Evolutionary conservation across 2,888 invertebrate species (phyloP), one percentile per base, ranked within the genome.

Genomic region (Mythimna lalbum): DNA sequence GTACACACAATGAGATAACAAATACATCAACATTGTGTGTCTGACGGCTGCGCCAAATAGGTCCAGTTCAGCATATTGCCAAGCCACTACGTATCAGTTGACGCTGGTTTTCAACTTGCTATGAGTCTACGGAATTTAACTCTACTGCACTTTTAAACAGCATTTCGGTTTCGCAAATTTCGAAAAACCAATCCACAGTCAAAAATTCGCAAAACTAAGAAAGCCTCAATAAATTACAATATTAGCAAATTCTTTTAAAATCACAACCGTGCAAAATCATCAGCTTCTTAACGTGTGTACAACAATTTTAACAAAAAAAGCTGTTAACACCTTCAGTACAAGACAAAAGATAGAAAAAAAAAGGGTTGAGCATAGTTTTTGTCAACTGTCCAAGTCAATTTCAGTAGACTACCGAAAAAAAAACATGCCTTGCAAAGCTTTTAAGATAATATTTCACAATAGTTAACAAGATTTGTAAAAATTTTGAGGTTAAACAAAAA

Each of bases 401-500:
- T 36, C 72, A 47, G 72, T 57, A 72, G 72, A 21, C 3, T 14
- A 0, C 1, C 9, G 6, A 55, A 57, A 71, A 59, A 65, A 71
- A 65, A 65, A 57, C 9, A 31, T 65, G 72, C 50, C 56, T 21
- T 14, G 4, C 19, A 52, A 65, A 19, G 72, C 72, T 72, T 65
- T 72, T 72, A 65, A 59, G 72, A 65, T 72, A 65, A 17, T 5
- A 14, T 6, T 4, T 64, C 64, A 72, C 50, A 14, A 43, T 71
- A 72, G 64, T 71, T 72, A 71, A 64, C 72, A 57, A 9, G 47
- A 49, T 49, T 49, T 43, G 6, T 43, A 43, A 43, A 57, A 36
- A 33, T 57, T 56, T 33, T 50, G 63, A 43, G 49, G 49, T 63
- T 72, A 57, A 3, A 65, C 33, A 65, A 72, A 72, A 72, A 72